Base-by-base conservation (phyloP, 2,113 vertebrate species). In the Eptesicus fuscus region DNA sequence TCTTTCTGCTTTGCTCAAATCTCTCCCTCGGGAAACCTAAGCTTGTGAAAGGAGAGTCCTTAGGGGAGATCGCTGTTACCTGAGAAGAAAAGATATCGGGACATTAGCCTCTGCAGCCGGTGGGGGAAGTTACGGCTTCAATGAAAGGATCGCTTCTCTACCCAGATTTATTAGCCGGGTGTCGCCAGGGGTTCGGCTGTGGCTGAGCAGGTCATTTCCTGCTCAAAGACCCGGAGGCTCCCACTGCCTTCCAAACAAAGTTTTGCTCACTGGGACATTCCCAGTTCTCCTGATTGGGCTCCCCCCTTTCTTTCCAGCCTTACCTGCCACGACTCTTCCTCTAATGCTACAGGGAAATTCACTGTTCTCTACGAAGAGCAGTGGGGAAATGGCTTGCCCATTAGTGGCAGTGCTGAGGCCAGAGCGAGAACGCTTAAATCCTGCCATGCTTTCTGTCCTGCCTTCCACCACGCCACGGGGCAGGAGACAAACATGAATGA, bases 21-120 rank as follows among this genome's bases (percentile, higher is more conserved):
- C 63, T 78, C 78, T 91, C 82, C 86, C 82, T 85, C 44, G 20
- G 86, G 91, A 95, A 96, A 94, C 10, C 67, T 0, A 74, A 96
- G 82, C 32, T 40, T 93, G 74, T 78, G 78, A 89, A 78, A 69
- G 47, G 44, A 94, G 70, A 89, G 69, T 67, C 44, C 3, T 92
- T 67, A 73, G 67, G 82, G 77, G 61, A 95, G 76, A 83, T 28
- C 16, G 44, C 71, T 88, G 47, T 88, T 76, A 96, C 71, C 44
- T 85, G 88, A 77, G 80, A 91, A 79, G 74, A 12, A 92, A 56
- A 90, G 49, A 87, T 74, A 44, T 42, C 2, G 42, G 77, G 83
- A 86, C 69, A 65, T 70, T 61, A 53, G 73, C 80, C 69, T 89
- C 11, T 59, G 73, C 69, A n/a, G 51, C 53, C 78, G 91, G 53